These are phyloP conservation scores for Heteropelma amictum DNA, from an alignment of 2,888 invertebrate genomes.

Conservation along the genomic window DNA sequence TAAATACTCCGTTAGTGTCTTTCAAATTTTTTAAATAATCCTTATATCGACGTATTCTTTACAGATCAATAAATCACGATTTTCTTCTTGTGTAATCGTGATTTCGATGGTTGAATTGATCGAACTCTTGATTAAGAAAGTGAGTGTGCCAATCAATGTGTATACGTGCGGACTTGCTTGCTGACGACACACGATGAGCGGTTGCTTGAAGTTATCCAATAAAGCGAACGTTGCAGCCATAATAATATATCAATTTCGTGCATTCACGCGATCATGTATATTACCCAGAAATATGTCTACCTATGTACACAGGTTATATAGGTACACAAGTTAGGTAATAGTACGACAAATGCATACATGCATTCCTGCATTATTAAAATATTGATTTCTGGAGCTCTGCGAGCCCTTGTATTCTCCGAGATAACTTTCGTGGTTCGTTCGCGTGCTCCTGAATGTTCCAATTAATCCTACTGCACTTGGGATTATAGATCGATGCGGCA, in stretches of 20 bases:
- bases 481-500: conserved; percentile 30
- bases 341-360: background rate
- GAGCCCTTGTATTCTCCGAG: background rate
- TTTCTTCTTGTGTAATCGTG: too few species aligned
- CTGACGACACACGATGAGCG: background rate
- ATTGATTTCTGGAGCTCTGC: conserved; percentile 29
- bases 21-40: too few species aligned
- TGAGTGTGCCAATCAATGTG: too few species aligned
- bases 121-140: too few species aligned
- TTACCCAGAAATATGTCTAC: conserved; percentile 1
- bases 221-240: conserved; percentile 18
- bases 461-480: conserved; percentile 34
- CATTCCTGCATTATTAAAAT: conserved; percentile 46
- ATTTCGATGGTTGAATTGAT: too few species aligned
- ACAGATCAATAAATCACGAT: too few species aligned
- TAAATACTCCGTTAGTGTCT: too few species aligned
- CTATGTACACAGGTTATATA: background rate
- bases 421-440: conserved; percentile 13
- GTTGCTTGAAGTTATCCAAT: background rate
- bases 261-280: conserved; percentile 26
- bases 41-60: too few species aligned
- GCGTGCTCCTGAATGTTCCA: conserved; percentile 29
- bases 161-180: background rate
- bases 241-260: conserved; percentile 28
- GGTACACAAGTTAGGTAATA: background rate